A percentile compares a stretch with the other conserved stretches of the same genome.
phyloP scores from a whole-genome alignment of 2,797 vertebrate species.

The Malurus leucopterus region DNA sequence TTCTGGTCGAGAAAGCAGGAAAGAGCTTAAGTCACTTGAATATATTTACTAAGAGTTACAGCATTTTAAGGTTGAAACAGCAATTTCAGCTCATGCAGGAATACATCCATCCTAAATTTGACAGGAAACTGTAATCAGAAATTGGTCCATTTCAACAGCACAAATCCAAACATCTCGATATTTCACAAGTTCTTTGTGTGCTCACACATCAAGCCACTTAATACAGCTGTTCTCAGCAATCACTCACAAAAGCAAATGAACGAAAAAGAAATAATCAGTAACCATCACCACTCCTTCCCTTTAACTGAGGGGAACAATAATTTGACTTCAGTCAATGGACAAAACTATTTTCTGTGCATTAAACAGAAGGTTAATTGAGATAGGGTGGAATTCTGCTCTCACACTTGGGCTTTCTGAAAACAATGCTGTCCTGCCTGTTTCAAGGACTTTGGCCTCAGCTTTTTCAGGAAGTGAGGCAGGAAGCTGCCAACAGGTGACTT shows the following conservation, averaged over 20 bases:
- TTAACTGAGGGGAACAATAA: background rate
- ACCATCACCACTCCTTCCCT: background rate
- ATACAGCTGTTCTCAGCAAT: conserved; percentile 32
- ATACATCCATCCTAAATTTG: background rate
- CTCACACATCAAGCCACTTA: background rate
- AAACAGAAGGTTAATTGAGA: conserved; percentile 13
- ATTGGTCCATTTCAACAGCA: background rate
- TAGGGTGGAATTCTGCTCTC: background rate
- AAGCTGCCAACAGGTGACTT: background rate
- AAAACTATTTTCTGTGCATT: background rate
- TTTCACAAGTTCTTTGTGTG: conserved; percentile 15
- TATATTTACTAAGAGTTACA: background rate
- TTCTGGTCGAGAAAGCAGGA: background rate
- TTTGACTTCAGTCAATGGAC: background rate
- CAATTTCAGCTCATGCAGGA: conserved; percentile 16
- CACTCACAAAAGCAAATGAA: conserved; percentile 48
- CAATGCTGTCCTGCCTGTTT: background rate
- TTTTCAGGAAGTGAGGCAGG: background rate
- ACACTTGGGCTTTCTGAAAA: background rate
- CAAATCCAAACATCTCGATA: background rate
- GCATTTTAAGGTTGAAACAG: background rate
- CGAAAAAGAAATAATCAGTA: conserved; percentile 13
- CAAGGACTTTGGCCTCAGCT: background rate
- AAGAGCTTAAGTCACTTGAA: background rate
- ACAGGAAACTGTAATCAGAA: conserved; percentile 12